Base-by-base conservation (phyloP, 2,888 invertebrate species). In the Thymelicus acteon region DNA sequence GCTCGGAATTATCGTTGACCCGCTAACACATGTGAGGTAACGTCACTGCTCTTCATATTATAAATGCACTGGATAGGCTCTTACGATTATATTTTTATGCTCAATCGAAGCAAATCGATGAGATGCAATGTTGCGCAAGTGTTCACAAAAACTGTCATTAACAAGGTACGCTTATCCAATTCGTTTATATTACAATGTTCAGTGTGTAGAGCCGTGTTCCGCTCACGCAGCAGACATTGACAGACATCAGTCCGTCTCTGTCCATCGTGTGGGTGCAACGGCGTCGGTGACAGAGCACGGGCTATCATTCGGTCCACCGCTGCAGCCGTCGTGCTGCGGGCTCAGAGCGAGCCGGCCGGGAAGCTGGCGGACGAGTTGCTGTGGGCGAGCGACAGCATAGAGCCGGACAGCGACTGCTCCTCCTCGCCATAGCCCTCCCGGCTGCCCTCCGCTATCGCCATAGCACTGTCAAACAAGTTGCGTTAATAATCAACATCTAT, bases 331-430 rank as follows among this genome's bases (percentile, higher is more conserved):
- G 47, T 54, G 39, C 0, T 1, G 52, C 10, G 63, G 12, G 67
- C 71, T 95, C 60, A 96, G 86, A 96, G 95, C 92, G 96, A 96
- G 91, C 96, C 96, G 86, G 97, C 97, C 82, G 97, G 97, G 94
- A 97, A 97, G 94, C 97, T 97, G 85, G 97, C 97, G 82, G 98
- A 98, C 93, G 98, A 98, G 95, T 98, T 98, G 95, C 98, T 98
- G 95, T 98, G 98, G 78, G 98, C 98, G 91, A 99, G 96, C 94
- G 98, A 98, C 85, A 97, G 95, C 97, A 98, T 97, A 81, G 98
- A 98, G 82, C 98, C 98, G 73, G 98, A 98, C 80, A 98, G 95
- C 85, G 98, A 98, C 84, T 97, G 97, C 89, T 98, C 98, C 89
- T 98, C 98, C 80, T 98, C 98, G 81, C 97, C 97, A 94, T 97